Conservation (phyloP, 1,140 invertebrate species). For the Brachionus manjavacas region DNA sequence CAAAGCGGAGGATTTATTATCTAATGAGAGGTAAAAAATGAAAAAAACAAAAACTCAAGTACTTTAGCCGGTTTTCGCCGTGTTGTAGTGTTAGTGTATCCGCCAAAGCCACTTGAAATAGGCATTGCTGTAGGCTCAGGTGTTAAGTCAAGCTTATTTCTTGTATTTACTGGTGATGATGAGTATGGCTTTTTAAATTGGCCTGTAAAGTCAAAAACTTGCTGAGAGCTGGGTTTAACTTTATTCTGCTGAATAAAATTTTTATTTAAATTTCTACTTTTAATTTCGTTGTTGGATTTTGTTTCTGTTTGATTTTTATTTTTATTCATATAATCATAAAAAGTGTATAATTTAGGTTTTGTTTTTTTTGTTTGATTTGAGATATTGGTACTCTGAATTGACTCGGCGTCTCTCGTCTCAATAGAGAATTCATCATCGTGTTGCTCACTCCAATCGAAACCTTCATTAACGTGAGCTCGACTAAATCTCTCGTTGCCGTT, state of each 20-base stretch:
- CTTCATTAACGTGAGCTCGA: neutral
- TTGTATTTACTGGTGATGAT: neutral
- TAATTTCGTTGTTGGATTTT: slow-evolving; percentile 37
- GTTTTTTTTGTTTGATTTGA: slow-evolving; percentile 9
- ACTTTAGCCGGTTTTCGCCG: slow-evolving; percentile 34
- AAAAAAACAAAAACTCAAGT: neutral
- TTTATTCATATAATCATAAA: slow-evolving; percentile 41
- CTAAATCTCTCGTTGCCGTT: neutral
- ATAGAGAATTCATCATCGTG: neutral
- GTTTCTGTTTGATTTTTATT: slow-evolving; percentile 12
- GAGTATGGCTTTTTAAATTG: neutral
- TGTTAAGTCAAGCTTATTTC: neutral
- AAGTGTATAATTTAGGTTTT: slow-evolving; percentile 38
- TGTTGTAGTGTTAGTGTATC: slow-evolving; percentile 27
- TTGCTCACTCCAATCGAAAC: neutral
- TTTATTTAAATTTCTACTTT: neutral
- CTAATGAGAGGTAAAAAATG: neutral
- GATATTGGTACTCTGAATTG: slow-evolving; percentile 12
- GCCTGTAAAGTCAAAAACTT: neutral
- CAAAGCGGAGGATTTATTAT: neutral
- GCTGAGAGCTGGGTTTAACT: neutral
- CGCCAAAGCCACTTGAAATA: slow-evolving; percentile 34
- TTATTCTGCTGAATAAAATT: neutral
- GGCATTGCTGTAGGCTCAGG: slow-evolving; percentile 21
- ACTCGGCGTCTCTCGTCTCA: slow-evolving; percentile 39